Conservation (phyloP, 2,888 invertebrate genomes). For the Parelbella ahira region DNA sequence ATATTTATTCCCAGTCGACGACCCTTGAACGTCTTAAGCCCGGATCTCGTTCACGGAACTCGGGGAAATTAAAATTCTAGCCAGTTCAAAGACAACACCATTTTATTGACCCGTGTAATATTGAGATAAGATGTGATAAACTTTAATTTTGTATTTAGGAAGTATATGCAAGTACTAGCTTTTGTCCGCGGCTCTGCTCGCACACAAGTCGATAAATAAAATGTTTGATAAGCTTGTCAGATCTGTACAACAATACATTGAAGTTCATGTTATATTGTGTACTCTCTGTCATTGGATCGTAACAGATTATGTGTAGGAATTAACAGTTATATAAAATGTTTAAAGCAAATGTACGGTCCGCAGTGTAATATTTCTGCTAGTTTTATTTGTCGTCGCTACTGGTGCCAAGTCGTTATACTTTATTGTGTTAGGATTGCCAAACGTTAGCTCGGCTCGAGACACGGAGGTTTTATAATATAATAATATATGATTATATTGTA, state of each 20-base stretch:
- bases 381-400: conserved; percentile 8
- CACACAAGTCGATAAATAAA: neutral
- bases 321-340: conserved; percentile 11
- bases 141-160: too few species aligned
- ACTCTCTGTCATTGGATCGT: too few species aligned
- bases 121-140: conserved; percentile 11
- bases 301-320: too few species aligned
- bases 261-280: neutral
- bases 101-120: conserved; percentile 10
- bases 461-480: too few species aligned
- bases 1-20: conserved; percentile 4
- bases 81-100: conserved; percentile 3
- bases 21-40: conserved; percentile 5
- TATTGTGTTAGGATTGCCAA: conserved; percentile 12
- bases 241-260: too few species aligned
- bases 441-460: too few species aligned
- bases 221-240: too few species aligned
- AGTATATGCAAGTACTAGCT: too few species aligned
- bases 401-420: conserved; percentile 18
- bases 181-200: too few species aligned
- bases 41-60: conserved; percentile 16
- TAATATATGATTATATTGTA: too few species aligned
- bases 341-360: conserved; percentile 11
- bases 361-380: conserved; percentile 4
- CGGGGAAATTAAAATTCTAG: conserved; percentile 16